phyloP scores from a whole-genome alignment of 2,888 invertebrate species.

The Ornithoptera alexandrae region DNA sequence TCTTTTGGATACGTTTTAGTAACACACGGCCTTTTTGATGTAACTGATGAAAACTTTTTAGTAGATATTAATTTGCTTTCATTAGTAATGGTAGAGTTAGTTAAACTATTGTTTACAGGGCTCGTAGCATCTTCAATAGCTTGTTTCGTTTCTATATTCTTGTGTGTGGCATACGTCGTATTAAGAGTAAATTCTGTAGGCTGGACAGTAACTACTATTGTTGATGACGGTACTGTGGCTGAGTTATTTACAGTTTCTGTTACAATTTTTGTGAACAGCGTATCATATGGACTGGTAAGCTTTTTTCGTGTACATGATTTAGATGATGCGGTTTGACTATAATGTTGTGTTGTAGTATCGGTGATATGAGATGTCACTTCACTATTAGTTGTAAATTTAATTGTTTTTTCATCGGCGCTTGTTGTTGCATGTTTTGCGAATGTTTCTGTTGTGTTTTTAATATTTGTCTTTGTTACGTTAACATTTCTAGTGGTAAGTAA shows the following conservation, averaged over 20 bases:
- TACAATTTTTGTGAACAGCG: not conserved
- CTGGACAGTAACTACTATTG: not conserved
- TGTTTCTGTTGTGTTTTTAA: not conserved
- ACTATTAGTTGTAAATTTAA: not conserved
- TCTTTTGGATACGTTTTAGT: constrained; percentile 41
- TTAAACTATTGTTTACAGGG: not conserved
- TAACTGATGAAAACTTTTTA: not conserved
- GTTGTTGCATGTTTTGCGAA: not conserved
- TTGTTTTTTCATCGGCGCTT: not conserved
- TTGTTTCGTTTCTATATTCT: not conserved
- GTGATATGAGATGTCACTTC: not conserved
- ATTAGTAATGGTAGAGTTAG: not conserved
- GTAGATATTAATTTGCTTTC: not conserved
- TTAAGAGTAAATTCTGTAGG: not conserved
- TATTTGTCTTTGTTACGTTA: not conserved
- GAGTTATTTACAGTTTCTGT: not conserved
- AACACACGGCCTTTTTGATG: constrained; percentile 24
- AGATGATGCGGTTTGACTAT: not conserved
- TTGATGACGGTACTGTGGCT: not conserved
- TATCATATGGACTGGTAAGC: not conserved
- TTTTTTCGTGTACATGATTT: constrained; percentile 12
- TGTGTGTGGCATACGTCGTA: not conserved
- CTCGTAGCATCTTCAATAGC: not conserved
- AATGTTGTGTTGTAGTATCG: not conserved
- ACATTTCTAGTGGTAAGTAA: not conserved